Base-by-base conservation (phyloP, 2,797 vertebrate genomes). In the Euthynnus affinis region DNA sequence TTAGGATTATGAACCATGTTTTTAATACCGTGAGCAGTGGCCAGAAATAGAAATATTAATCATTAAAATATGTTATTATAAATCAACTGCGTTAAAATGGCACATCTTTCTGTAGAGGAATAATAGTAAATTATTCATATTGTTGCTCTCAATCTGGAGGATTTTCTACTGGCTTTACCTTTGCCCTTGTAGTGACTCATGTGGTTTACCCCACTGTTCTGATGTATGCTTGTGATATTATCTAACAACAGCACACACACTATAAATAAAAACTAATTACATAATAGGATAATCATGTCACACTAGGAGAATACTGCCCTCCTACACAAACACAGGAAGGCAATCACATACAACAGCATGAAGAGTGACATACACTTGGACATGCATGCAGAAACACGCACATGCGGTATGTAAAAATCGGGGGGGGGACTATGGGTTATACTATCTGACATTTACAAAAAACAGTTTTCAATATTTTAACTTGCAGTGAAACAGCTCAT, bases 251-350 rank as follows among this genome's bases (percentile, higher is more conserved):
- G 70, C 59, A 40, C 32, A 74, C 14, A 68, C 18, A 15, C 76
- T 82, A 82, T 84, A 82, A 85, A 87, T 85, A 87, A 78, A 71
- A 23, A 42, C 18, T 53, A 71, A 87, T 89, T 84, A 88, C 59
- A 86, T 89, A 91, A 92, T 29, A 29, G 73, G 74, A 91, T 71
- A 77, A 82, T 63, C 42, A 65, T 58, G 55, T 75, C 75, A 86
- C 63, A 61, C 37, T 13, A 42, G 59, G 52, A 64, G 42, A 79
- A 78, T 29, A 32, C 9, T 56, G n/a, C 51, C 75, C 64, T 78
- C 64, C 57, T 53, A 72, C 76, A 67, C 44, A 73, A 62, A 49
- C 56, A 76, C 53, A 75, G 53, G 32, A 48, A 74, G 17, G 32
- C 23, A 66, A 5, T 7, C 46, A 57, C 14, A 63, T 44, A 57